Evolutionary conservation across 2,113 vertebrate species (phyloP), one percentile per base, ranked within the genome.

Genomic region (Seriola dumerili): DNA sequence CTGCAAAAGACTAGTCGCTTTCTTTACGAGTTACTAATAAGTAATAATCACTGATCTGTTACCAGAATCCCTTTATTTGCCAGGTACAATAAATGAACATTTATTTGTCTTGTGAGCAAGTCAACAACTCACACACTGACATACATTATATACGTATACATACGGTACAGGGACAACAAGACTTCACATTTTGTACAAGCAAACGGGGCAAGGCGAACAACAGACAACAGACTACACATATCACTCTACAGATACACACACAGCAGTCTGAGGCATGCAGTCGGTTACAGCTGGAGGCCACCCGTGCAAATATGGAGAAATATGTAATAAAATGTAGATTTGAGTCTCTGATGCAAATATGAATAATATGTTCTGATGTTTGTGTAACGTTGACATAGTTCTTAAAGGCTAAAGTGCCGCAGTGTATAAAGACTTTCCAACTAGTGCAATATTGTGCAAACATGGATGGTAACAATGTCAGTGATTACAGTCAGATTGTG

Each of bases 41-140:
- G 48, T 81, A 74, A 83, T 81, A 23, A 78, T 90, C 86, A 86
- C 85, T 80, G 80, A 77, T 89, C 78, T 87, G 83, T 91, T 72
- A 84, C 78, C 83, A 88, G 68, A 92, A 83, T 85, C 66, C 72
- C 36, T 94, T 93, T 90, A 92, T 92, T 92, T 68, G 57, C 63
- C 80, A 80, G 10, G 70, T 79, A 72, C 72, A 85, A 70, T 78
- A 78, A 76, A 68, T 71, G 63, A 58, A 86, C 79, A 85, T 85
- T 81, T 57, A 55, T 73, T 84, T 44, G 75, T 36, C 55, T 66
- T 23, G 66, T 64, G 40, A 83, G 72, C 76, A 7, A 9, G 29
- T 76, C 52, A 59, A 67, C 71, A 68, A 7, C 75, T 79, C 69
- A 80, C 78, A 55, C 57, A 42, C 65, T 46, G 50, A 64, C 73